Evolutionary conservation across 2,888 invertebrate genomes (phyloP).

Genomic region (Bellardia pandia): DNA sequence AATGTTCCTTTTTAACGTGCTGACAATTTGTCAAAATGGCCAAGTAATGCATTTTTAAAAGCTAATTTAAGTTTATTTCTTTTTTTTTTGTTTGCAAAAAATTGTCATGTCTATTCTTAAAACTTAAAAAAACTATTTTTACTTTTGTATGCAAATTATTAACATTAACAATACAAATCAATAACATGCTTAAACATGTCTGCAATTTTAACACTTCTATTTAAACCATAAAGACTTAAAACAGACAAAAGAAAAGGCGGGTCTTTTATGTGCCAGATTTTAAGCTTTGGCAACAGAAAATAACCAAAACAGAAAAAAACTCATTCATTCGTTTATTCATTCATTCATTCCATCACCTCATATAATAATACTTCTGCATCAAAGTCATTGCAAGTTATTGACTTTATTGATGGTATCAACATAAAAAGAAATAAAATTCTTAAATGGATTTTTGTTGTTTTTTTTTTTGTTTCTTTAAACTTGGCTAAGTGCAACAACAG

Average conservation of each 20-base stretch:
- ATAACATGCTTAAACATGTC: constrained; percentile 69
- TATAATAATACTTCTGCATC: constrained; percentile 62
- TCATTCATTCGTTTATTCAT: constrained; percentile 19
- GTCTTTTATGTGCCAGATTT: constrained; percentile 63
- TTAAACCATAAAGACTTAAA: constrained; percentile 45
- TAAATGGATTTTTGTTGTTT: constrained; percentile 48
- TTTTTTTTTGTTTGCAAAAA: constrained; percentile 17
- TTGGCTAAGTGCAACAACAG: not conserved
- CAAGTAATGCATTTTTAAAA: constrained; percentile 19
- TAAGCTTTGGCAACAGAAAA: constrained; percentile 27
- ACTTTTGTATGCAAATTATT: constrained; percentile 60
- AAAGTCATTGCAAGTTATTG: constrained; percentile 70
- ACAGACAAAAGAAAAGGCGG: constrained; percentile 53
- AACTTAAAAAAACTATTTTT: constrained; percentile 35
- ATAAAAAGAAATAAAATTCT: constrained; percentile 39
- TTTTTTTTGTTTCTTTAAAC: constrained; percentile 24
- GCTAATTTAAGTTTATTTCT: constrained; percentile 36
- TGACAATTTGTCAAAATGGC: constrained; percentile 32
- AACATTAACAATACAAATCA: constrained; percentile 65
- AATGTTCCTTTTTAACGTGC: not conserved
- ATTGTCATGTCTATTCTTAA: constrained; percentile 50
- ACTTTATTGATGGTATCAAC: constrained; percentile 64
- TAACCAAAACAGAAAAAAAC: not conserved
- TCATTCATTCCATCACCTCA: constrained; percentile 49
- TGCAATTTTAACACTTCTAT: constrained; percentile 69